Base-by-base conservation (phyloP, 2,888 invertebrate genomes). In the Chironomus tentans region DNA sequence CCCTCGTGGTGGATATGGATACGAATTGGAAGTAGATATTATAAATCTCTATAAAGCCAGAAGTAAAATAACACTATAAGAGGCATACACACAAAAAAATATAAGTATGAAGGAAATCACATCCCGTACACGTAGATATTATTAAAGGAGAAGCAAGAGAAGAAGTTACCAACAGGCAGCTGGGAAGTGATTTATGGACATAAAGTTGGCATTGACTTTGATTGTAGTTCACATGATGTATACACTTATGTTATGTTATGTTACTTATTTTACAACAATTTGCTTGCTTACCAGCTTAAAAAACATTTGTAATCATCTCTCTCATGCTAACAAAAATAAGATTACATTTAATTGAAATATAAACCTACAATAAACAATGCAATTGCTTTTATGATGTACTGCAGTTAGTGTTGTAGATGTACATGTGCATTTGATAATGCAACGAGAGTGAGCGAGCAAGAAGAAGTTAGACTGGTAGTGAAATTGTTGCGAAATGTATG, bases 331-430 rank as follows among this genome's bases (percentile, higher is more conserved):
- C 65, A 24, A 13, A 24, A 65, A 21, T 21, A 38, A 72, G 62
- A 72, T 72, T 72, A 72, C 46, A 72, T 72, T 72, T 72, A 72
- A 72, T 72, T 72, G 72, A 72, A 72, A 72, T 72, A 72, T 62
- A 68, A 72, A 72, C 72, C 72, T 22, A 72, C 72, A 72, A 71
- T 50, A 56, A 68, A 46, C 28, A 68, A 68, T 68, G 65, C 65
- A 65, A 24, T 65, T 22, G 18, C 56, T 56, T 56, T 56, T 56
- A 56, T 56, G 56, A 56, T 56, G 18, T 56, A 56, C 18, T 56
- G 38, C 38, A 38, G 38, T 38, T 38, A 38, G 38, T 38, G 38
- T 10, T 38, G 38, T 38, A 38, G 38, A 38, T 38, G 38, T 50
- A 50, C 18, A 15, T 56, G 56, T 56, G 56, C 5, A 38, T 38